Evolutionary conservation across 2,888 invertebrate species (phyloP), one percentile per base, ranked within the genome.

Genomic region (Chrysolina americana): DNA sequence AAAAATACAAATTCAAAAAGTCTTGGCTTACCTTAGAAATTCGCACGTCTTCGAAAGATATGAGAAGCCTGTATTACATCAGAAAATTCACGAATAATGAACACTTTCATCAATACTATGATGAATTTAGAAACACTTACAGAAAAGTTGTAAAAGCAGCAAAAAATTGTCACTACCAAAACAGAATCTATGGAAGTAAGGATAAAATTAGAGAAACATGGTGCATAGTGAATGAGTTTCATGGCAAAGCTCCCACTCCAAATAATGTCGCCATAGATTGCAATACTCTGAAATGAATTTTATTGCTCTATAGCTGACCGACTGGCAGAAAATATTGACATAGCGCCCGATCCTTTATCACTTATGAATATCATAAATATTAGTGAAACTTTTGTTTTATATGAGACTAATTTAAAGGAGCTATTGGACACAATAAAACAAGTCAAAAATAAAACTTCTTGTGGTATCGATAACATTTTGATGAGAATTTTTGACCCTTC

Each of bases 221-320:
- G 21, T 21, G 21, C 21, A 59, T 59, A 59, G 59, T 59, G 21
- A 59, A 59, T 59, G 59, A 59, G 21, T 59, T 59, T 59, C 59
- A 6, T 19, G 59, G 59, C 59, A 59, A 59, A 59, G 21, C 59
- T 17, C 21, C 17, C 21, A 19, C 19, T 19, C 21, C 59, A 59
- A 59, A 59, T 4, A 19, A 59, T 19, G n/a, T 59, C 59, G 23
- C 59, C 21, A 21, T 59, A 23, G 59, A 59, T 19, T 19, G 59
- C 59, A 59, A 59, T 59, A 59, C 59, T 6, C 11, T 19, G 23
- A 59, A 13, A n/a, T n/a, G 59, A 59, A 59, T 59, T 59, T 19
- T 19, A 59, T 59, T 59, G 59, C 21, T 19, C 19, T n/a, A n/a
- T n/a, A n/a, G n/a, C n/a, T n/a, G n/a, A n/a, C n/a, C n/a, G n/a